A percentile compares a stretch with the other conserved stretches of the same genome.
Evolutionary conservation across 2,888 invertebrate species (phyloP).

Genomic region (Anthoptus insignis): DNA sequence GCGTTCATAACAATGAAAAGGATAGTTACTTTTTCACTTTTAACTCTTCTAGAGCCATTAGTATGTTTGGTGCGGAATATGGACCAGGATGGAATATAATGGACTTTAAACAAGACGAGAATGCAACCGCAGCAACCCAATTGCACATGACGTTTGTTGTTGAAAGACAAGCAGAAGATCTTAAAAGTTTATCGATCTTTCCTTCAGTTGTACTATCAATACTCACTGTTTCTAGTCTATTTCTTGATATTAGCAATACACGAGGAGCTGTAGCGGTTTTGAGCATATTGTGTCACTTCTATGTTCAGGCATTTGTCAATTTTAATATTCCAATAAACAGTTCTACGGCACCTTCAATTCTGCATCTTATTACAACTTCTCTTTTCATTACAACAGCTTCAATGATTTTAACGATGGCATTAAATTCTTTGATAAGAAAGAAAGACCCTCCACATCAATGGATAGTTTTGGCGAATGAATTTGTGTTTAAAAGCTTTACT

Average conservation of each 20-base stretch:
- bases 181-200: constrained; percentile 56
- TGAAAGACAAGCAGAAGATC: constrained; percentile 57
- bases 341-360: constrained; percentile 54
- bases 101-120: constrained; percentile 50
- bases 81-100: constrained; percentile 62
- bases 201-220: constrained; percentile 56
- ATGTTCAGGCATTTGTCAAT: constrained; percentile 51
- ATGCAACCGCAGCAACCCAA: constrained; percentile 45
- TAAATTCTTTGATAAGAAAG: constrained; percentile 51
- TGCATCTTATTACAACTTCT: constrained; percentile 59
- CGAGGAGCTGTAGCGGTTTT: constrained; percentile 56
- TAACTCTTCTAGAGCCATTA: constrained; percentile 39
- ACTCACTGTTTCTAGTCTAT: constrained; percentile 53
- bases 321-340: constrained; percentile 54
- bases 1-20: constrained; percentile 13
- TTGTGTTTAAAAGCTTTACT: constrained; percentile 47
- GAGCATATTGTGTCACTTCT: constrained; percentile 58
- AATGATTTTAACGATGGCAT: constrained; percentile 52
- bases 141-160: constrained; percentile 57
- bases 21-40: constrained; percentile 46
- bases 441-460: constrained; percentile 45
- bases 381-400: constrained; percentile 52
- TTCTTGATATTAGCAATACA: constrained; percentile 54
- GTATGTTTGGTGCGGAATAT: constrained; percentile 52
- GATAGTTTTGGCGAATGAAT: constrained; percentile 52